Percentiles rank a stretch among this genome's conserved stretches.
These are phyloP conservation scores for Aethina tumida DNA, from an alignment of 1,140 invertebrate genomes.

Conservation along the genomic window DNA sequence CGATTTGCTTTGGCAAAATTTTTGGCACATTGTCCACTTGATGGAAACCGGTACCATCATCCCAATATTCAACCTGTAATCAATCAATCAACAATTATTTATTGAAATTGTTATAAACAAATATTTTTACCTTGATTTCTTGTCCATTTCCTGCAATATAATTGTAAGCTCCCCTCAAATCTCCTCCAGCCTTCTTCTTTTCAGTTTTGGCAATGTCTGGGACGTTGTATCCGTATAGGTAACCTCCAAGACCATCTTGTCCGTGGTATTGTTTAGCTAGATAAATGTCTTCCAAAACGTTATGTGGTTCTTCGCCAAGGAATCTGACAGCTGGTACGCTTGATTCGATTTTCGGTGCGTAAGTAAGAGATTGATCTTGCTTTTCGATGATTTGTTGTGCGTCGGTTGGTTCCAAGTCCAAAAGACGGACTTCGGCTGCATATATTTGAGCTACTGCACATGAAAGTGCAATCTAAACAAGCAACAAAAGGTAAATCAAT, in stretches of 20 bases:
- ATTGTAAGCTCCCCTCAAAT: slow-evolving; percentile 42
- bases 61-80: slow-evolving; percentile 48
- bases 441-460: slow-evolving; percentile 4
- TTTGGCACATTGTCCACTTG: slow-evolving; percentile 55
- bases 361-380: slow-evolving; percentile 37
- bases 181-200: slow-evolving; percentile 39
- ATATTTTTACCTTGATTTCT: slow-evolving; percentile 40
- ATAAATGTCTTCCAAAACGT: slow-evolving; percentile 55
- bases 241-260: slow-evolving; percentile 47
- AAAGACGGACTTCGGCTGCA: slow-evolving; percentile 27
- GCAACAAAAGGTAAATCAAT: background rate
- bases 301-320: slow-evolving; percentile 48
- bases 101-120: background rate
- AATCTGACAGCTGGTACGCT: slow-evolving; percentile 37
- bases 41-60: slow-evolving; percentile 53
- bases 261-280: slow-evolving; percentile 54
- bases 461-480: slow-evolving; percentile 10
- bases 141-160: slow-evolving; percentile 39
- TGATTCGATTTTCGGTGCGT: slow-evolving; percentile 42
- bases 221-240: slow-evolving; percentile 51
- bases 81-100: background rate
- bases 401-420: slow-evolving; percentile 50
- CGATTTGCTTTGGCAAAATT: slow-evolving; percentile 43
- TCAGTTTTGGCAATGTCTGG: slow-evolving; percentile 53
- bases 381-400: slow-evolving; percentile 46